Evolutionary conservation across 2,888 invertebrate genomes (phyloP), one percentile per base, ranked within the genome.

Genomic region (Antitype chi): DNA sequence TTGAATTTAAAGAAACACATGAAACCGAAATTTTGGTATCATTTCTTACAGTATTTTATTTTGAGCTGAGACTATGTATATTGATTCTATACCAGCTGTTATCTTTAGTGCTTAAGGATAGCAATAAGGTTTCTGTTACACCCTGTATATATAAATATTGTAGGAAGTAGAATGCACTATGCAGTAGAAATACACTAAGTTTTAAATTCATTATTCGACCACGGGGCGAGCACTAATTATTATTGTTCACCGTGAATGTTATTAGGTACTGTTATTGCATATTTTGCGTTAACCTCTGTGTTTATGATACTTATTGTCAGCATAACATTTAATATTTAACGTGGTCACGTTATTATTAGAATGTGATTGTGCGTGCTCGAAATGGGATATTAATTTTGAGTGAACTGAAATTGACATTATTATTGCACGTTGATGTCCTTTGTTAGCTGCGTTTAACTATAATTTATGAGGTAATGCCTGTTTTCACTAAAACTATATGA

Each of bases 361-460:
- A 28, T 47, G 32, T 69, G 25, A 38, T 69, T 60, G 2, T 53
- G 47, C n/a, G 13, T 23, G 11, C 49, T 4, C 23, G 7, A 77
- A 70, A 76, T 60, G 32, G 20, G 0, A 4, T 49, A 79, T 55
- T 55, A 38, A 70, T 70, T 79, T 62, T 47, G 25, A 23, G 25
- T 15, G 53, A 78, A 55, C 23, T 78, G 60, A 47, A 62, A 62
- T 70, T 78, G 32, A 49, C 47, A 63, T 28, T 1, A 55, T 38
- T 55, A n/a, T 38, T 77, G 13, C 23, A 23, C 11, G 0, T n/a
- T 77, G 20, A 60, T 43, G n/a, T 20, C 28, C 28, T 47, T 78
- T 69, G 52, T n/a, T 13, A 15, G 4, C 38, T 38, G 17, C 7
- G n/a, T 4, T 67, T 9, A 52, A 38, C 17, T 25, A 25, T 11